Base-by-base conservation (phyloP, 1,140 invertebrate genomes). In the Eulimnadia texana region DNA sequence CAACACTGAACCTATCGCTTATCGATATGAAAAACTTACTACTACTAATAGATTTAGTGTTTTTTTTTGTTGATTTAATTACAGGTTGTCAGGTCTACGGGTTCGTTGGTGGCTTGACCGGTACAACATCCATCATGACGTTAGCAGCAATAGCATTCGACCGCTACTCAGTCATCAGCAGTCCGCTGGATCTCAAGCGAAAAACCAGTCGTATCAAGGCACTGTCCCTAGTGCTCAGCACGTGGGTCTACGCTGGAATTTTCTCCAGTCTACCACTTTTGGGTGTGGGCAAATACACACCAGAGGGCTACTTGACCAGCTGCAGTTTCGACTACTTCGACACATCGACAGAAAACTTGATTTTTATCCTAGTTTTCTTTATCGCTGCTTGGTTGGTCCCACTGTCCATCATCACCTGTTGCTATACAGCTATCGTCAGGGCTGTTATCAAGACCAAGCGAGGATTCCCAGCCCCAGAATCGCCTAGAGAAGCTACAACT, bases 271-370 rank as follows among this genome's bases (percentile, higher is more conserved):
- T 85, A 53, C 87, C 86, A 0, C 75, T 85, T 0, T 76, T 85
- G 24, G 83, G 83, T 3, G 76, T 85, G 13, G 82, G 84, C 3
- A 74, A 75, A 3, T 90, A 88, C 72, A 82, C 85, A 11, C 84
- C 85, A 1, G 86, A 89, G 72, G 85, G 84, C 3, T 86, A 81
- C 63, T 72, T 88, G 53, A 88, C 85, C 3, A 85, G 82, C 65
- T 90, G 86, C 72, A 86, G 84, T 63, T 90, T 86, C 65, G 85
- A 89, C 68, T 90, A 89, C 67, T 72, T 90, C 2, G 80, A 70
- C 0, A 65, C 64, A n/a, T 66, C 67, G 1, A 29, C 67, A 1
- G 63, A 56, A 25, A 70, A 67, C 52, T 57, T 66, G 60, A 63
- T 67, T 19, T 72, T 74, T 23, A 85, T 86, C 63, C 78, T 84